These are phyloP conservation scores for Ciconia maguari DNA, from an alignment of 2,113 vertebrate genomes.

Conservation along the genomic window DNA sequence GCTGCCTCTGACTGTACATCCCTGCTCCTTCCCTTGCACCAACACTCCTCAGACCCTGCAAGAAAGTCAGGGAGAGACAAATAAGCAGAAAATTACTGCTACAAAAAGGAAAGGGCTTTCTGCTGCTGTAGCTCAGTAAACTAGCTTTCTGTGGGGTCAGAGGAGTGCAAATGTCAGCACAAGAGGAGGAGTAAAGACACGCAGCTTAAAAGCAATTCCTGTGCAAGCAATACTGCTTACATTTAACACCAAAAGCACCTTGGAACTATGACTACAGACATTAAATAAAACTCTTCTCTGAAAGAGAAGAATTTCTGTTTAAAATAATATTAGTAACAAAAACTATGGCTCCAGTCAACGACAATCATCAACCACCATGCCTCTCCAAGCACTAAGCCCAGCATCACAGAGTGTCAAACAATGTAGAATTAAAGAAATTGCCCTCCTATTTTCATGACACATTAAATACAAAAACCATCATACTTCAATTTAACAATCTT, in stretches of 20 bases:
- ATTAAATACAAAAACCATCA: background rate
- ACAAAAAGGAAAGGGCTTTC: background rate
- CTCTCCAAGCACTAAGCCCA: background rate
- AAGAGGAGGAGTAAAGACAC: background rate
- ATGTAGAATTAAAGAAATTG: background rate
- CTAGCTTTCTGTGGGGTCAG: background rate
- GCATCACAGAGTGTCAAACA: background rate
- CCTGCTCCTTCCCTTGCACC: background rate
- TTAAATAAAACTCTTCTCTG: background rate
- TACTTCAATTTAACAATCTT: background rate
- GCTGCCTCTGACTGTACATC: background rate
- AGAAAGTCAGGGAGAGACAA: background rate
- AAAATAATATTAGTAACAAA: background rate
- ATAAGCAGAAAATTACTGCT: background rate
- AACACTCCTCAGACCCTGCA: background rate
- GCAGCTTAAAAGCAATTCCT: background rate
- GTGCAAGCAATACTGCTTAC: background rate
- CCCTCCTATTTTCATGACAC: background rate
- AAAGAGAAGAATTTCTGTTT: background rate
- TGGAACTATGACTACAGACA: background rate
- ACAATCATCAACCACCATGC: background rate
- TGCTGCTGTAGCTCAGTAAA: background rate
- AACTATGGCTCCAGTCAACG: background rate
- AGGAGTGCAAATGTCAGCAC: background rate
- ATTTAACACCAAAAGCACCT: background rate